Percentiles rank a stretch among this genome's conserved stretches.
Conservation (phyloP, 2,113 vertebrate genomes). For the Psittacus erithacus region DNA sequence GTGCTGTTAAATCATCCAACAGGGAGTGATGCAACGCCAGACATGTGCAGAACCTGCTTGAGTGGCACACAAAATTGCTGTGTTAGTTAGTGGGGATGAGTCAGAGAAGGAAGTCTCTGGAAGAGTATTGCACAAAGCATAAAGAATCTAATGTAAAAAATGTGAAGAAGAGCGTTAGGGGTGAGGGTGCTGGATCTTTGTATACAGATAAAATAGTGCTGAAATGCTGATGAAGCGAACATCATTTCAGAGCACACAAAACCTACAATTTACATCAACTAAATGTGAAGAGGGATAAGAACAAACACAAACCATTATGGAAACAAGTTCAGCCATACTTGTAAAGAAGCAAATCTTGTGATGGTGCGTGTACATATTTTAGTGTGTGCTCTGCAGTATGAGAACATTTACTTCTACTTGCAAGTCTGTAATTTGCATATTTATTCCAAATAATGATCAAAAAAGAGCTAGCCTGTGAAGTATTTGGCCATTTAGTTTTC, state of each 20-base stretch:
- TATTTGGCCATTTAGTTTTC: background rate
- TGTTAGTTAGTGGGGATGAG: slow-evolving; percentile 38
- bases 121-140: slow-evolving; percentile 16
- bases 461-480: background rate
- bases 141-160: slow-evolving; percentile 63
- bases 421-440: slow-evolving; percentile 39
- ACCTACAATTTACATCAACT: slow-evolving; percentile 69
- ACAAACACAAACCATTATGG: slow-evolving; percentile 61
- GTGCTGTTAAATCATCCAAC: slow-evolving; percentile 34
- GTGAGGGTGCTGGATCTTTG: slow-evolving; percentile 55
- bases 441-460: background rate
- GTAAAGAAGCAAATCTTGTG: slow-evolving; percentile 56
- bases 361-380: slow-evolving; percentile 52
- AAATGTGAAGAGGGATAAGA: slow-evolving; percentile 54
- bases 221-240: slow-evolving; percentile 69
- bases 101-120: slow-evolving; percentile 57
- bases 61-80: slow-evolving; percentile 54
- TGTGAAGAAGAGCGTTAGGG: slow-evolving; percentile 38
- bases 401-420: slow-evolving; percentile 53
- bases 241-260: slow-evolving; percentile 58
- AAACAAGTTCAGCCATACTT: slow-evolving; percentile 66
- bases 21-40: slow-evolving; percentile 56
- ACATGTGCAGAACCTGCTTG: slow-evolving; percentile 62
- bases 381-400: slow-evolving; percentile 34
- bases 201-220: slow-evolving; percentile 56